phyloP scores from a whole-genome alignment of 2,113 vertebrate species.

The Myrmecophaga tridactyla region DNA sequence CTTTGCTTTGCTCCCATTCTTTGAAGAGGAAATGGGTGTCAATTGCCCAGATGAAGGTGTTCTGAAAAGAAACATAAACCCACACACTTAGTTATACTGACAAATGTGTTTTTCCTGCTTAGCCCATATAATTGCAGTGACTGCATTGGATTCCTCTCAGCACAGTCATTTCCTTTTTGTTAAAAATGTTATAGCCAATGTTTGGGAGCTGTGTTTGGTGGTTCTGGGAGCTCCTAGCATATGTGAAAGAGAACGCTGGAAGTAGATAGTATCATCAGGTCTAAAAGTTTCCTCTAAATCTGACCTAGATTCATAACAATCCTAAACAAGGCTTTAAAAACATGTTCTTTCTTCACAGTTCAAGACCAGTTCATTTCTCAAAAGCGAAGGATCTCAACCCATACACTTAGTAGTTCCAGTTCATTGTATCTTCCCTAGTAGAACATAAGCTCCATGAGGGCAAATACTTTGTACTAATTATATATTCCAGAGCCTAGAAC shows the following conservation, averaged over 20 bases:
- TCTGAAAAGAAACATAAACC: constrained; percentile 79
- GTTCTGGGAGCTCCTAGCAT: not conserved
- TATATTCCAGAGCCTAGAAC: not conserved
- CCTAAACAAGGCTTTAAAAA: constrained; percentile 30
- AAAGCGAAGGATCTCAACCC: constrained; percentile 1
- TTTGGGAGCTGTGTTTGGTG: not conserved
- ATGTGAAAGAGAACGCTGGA: not conserved
- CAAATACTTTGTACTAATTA: not conserved
- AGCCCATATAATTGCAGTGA: not conserved
- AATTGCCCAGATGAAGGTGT: constrained; percentile 75
- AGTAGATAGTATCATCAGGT: not conserved
- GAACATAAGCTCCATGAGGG: not conserved
- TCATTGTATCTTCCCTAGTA: not conserved
- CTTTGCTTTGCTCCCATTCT: constrained; percentile 83
- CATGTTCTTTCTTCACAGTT: not conserved
- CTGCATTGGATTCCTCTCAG: not conserved
- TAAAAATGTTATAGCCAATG: not conserved
- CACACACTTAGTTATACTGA: not conserved
- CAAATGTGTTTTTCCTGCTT: not conserved
- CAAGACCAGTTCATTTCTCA: not conserved
- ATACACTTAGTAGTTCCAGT: not conserved
- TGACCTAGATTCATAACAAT: constrained; percentile 21
- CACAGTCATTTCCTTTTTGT: not conserved
- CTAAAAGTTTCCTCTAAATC: not conserved
- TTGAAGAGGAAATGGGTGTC: constrained; percentile 81